A percentile compares a stretch with the other conserved stretches of the same genome.
Conservation (phyloP, 2,888 invertebrate species). For the Gari tellinella region DNA sequence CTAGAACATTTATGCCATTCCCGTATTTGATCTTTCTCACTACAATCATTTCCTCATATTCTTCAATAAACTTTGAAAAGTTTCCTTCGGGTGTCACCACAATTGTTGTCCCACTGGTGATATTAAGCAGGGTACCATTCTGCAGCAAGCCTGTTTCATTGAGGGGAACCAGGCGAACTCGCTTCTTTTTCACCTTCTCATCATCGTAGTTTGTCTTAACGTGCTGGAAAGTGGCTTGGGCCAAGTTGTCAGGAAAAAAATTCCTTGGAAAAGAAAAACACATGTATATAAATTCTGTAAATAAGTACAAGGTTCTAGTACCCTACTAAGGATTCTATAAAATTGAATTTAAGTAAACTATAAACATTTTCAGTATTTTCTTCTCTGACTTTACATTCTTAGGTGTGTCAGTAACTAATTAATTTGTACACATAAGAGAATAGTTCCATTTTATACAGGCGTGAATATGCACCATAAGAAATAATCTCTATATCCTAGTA, state of each 20-base stretch:
- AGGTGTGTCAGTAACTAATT: too few species aligned
- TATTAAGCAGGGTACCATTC: slow-evolving; percentile 18
- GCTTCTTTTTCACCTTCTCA: slow-evolving; percentile 46
- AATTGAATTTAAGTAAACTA: too few species aligned
- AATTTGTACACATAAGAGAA: too few species aligned
- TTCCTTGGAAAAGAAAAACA: slow-evolving; percentile 84
- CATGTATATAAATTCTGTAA: not conserved
- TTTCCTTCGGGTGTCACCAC: slow-evolving; percentile 24
- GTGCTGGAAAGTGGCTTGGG: slow-evolving; percentile 88
- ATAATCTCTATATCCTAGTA: too few species aligned
- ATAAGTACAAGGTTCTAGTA: not conserved
- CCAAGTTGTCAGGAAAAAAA: slow-evolving; percentile 88
- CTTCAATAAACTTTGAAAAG: slow-evolving; percentile 57
- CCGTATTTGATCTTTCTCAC: slow-evolving; percentile 63
- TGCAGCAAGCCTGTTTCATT: slow-evolving; percentile 54
- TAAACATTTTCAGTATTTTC: too few species aligned
- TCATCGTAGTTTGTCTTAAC: slow-evolving; percentile 86
- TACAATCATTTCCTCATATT: slow-evolving; percentile 56
- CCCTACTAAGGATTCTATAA: too few species aligned
- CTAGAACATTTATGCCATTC: slow-evolving; percentile 89
- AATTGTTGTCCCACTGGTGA: slow-evolving; percentile 4
- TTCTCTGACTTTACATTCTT: too few species aligned
- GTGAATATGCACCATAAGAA: too few species aligned
- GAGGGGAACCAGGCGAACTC: slow-evolving; percentile 40
- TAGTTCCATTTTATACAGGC: too few species aligned